phyloP scores from a whole-genome alignment of 2,888 invertebrate species.

The Orthosia incerta region DNA sequence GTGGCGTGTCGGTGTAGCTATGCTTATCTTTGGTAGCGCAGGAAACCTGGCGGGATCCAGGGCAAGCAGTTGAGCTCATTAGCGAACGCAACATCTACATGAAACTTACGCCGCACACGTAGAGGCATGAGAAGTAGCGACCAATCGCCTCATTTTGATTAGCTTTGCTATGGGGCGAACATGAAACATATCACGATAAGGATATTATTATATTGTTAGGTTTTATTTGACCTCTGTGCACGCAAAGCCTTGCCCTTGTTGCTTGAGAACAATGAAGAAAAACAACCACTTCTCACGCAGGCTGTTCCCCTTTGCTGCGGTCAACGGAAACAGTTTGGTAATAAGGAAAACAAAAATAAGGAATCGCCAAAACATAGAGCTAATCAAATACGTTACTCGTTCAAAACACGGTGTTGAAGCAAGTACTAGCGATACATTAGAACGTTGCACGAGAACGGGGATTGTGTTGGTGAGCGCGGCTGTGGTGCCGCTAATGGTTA shows the following conservation, averaged over 20 bases:
- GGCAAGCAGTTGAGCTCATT: conserved; percentile 62
- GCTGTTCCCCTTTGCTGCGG: conserved; percentile 12
- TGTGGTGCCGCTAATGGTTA: conserved; percentile 12
- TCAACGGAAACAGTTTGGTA: conserved; percentile 9
- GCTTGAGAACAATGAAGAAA: conserved; percentile 29
- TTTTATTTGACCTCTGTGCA: conserved; percentile 35
- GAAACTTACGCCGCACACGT: background rate
- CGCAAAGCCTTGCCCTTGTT: conserved; percentile 42
- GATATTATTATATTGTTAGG: conserved; percentile 11
- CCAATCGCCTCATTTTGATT: conserved; percentile 25
- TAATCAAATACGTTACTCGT: conserved; percentile 7
- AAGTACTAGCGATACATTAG: background rate
- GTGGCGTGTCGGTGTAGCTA: background rate
- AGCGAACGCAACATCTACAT: conserved; percentile 39
- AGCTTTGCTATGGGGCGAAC: conserved; percentile 21
- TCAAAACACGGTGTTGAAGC: conserved; percentile 7
- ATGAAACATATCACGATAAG: conserved; percentile 33
- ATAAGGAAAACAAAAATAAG: conserved; percentile 8
- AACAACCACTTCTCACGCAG: conserved; percentile 42
- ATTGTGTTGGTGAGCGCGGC: conserved; percentile 19
- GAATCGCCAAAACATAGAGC: conserved; percentile 1
- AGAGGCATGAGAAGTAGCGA: conserved; percentile 2
- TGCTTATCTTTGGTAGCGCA: conserved; percentile 29
- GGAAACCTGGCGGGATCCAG: conserved; percentile 59
- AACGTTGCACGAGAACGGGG: conserved; percentile 1